Base-by-base conservation (phyloP, 64 coral and sea anemone genomes). In the Cladopsammia gracilis region DNA sequence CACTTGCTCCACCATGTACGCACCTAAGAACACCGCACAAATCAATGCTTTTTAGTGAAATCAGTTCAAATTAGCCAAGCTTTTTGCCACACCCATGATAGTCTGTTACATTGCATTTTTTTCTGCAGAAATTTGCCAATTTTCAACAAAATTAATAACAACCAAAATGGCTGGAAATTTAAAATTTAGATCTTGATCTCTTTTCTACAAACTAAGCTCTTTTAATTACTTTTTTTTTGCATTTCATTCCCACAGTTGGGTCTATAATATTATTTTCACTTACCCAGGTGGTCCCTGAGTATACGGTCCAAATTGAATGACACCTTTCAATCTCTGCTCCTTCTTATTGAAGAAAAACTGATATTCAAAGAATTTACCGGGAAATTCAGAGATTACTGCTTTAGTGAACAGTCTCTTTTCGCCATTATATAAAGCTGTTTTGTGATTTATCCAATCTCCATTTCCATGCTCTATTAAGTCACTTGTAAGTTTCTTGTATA, bases 1-100 rank as follows among this genome's bases (percentile, higher is more conserved):
- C 91, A 85, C 90, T 99, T 7, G 98, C 98, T 47, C 98, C 98
- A 24, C 98, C 98, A 96, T 99, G 98, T 14, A 99, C 98, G 87
- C 56, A 92, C 13, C 98, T 99, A 24, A 26, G 64, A 66, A 44
- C 34, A 73, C 3, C 14, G 87, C 10, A 46, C 10, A 87, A 70
- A 34, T 34, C 34, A 34, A 34, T 34, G 34, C 34, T 34, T 34
- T 34, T 34, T 34, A 34, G 34, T 34, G 34, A 34, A 34, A 34
- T 34, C 34, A 34, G 34, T 34, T 34, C 34, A 34, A 34, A 34
- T 34, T 34, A 34, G 34, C 34, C 34, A 34, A 34, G 34, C 34
- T 34, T 34, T 34, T 34, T 34, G 34, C 34, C 34, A 34, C 34
- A 34, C 34, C 34, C 2, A 2, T 34, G 34, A 34, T 34, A 34